Evolutionary conservation across 2,888 invertebrate species (phyloP).

Genomic region (Drosophila trichaetosa): DNA sequence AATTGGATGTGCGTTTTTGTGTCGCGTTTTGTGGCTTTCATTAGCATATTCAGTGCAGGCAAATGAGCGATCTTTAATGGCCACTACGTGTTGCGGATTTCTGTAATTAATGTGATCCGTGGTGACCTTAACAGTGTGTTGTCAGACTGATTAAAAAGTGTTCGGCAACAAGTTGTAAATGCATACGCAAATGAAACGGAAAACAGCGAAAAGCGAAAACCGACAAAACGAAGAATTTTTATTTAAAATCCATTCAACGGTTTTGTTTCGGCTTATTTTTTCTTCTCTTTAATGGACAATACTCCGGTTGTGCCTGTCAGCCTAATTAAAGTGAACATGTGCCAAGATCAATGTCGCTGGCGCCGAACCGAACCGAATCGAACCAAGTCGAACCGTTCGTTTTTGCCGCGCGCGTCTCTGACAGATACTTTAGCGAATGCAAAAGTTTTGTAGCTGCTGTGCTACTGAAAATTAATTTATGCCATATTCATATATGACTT

Average conservation of each 20-base stretch:
- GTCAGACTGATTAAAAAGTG: conserved; percentile 78
- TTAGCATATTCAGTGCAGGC: conserved; percentile 61
- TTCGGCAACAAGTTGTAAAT: conserved; percentile 75
- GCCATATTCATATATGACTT: conserved; percentile 57
- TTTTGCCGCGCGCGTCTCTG: conserved; percentile 37
- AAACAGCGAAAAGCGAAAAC: conserved; percentile 30
- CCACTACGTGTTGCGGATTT: conserved; percentile 62
- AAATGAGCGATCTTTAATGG: conserved; percentile 66
- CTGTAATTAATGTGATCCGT: conserved; percentile 76
- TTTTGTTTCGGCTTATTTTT: background rate
- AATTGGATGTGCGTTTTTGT: conserved; percentile 69
- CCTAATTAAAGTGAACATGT: conserved; percentile 80
- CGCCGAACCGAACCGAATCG: conserved; percentile 49
- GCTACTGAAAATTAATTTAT: conserved; percentile 75
- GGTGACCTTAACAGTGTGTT: conserved; percentile 75
- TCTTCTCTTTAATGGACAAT: conserved; percentile 59
- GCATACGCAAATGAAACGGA: conserved; percentile 60
- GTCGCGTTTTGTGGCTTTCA: conserved; percentile 68
- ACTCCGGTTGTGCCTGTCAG: conserved; percentile 48
- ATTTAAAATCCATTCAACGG: conserved; percentile 35
- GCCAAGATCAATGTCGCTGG: conserved; percentile 79
- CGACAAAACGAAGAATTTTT: conserved; percentile 26
- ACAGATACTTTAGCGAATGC: conserved; percentile 54
- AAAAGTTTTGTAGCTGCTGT: conserved; percentile 35
- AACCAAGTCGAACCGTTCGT: background rate